Conservation (phyloP, 2,113 vertebrate species). For the Cromileptes altivelis region DNA sequence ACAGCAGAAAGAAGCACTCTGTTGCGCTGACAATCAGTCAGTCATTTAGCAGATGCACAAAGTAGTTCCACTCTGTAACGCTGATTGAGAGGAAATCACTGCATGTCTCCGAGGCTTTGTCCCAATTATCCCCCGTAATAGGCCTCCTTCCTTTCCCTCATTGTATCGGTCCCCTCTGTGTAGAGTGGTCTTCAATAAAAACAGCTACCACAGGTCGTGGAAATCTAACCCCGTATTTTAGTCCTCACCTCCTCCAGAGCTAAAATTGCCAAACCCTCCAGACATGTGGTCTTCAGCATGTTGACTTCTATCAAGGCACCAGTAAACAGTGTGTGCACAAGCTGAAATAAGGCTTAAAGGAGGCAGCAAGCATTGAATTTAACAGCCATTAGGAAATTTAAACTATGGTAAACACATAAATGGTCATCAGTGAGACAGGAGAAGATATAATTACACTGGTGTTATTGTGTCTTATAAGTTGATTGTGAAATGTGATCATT, state of each 20-base stretch:
- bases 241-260: neutral
- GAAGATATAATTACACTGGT: neutral
- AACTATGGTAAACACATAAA: neutral
- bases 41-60: neutral
- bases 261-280: neutral
- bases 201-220: neutral
- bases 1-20: neutral
- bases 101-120: slow-evolving; percentile 1
- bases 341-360: neutral
- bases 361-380: neutral
- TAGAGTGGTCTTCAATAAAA: neutral
- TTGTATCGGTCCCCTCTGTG: neutral
- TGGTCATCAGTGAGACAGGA: neutral
- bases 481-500: neutral
- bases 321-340: neutral
- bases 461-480: neutral
- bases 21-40: neutral
- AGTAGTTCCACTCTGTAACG: neutral
- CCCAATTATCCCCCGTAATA: slow-evolving; percentile 10
- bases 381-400: neutral
- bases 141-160: neutral
- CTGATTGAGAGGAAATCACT: slow-evolving; percentile 19
- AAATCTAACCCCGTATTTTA: neutral
- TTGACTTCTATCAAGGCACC: neutral
- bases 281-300: neutral